phyloP scores from a whole-genome alignment of 2,888 invertebrate species.

The Neoitamus cyanurus region DNA sequence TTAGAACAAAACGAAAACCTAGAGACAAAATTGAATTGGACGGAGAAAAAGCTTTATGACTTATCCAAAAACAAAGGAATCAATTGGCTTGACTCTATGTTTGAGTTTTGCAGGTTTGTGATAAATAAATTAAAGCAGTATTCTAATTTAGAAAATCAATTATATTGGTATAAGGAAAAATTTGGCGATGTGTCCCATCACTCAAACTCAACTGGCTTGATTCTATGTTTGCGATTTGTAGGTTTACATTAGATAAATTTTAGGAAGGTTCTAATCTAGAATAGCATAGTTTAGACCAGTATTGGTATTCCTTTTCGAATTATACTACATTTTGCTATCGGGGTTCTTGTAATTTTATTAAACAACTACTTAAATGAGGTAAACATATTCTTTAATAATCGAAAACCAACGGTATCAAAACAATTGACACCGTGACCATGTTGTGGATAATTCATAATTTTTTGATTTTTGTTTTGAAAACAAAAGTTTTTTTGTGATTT shows the following conservation, averaged over 20 bases:
- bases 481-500: too few relatives aligned
- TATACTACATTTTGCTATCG: background rate
- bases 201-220: too few relatives aligned
- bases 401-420: too few relatives aligned
- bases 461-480: too few relatives aligned
- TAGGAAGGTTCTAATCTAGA: background rate
- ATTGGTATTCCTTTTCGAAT: background rate
- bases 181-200: background rate
- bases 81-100: slow-evolving; percentile 64
- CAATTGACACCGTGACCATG: too few relatives aligned
- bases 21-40: slow-evolving; percentile 59
- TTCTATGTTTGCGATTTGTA: background rate
- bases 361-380: too few relatives aligned
- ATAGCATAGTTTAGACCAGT: background rate
- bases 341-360: too few relatives aligned
- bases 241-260: background rate
- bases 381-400: too few relatives aligned
- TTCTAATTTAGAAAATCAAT: background rate
- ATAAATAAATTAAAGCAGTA: slow-evolving; percentile 14
- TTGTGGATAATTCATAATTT: too few relatives aligned
- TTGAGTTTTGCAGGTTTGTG: slow-evolving; percentile 66
- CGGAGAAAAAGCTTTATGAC: slow-evolving; percentile 60
- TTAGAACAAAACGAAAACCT: slow-evolving; percentile 60
- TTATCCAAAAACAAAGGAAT: slow-evolving; percentile 61
- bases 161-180: background rate